A percentile compares a stretch with the other conserved stretches of the same genome.
These are phyloP conservation scores for Blomia tropicalis DNA, from an alignment of 2,888 invertebrate species.

Conservation along the genomic window DNA sequence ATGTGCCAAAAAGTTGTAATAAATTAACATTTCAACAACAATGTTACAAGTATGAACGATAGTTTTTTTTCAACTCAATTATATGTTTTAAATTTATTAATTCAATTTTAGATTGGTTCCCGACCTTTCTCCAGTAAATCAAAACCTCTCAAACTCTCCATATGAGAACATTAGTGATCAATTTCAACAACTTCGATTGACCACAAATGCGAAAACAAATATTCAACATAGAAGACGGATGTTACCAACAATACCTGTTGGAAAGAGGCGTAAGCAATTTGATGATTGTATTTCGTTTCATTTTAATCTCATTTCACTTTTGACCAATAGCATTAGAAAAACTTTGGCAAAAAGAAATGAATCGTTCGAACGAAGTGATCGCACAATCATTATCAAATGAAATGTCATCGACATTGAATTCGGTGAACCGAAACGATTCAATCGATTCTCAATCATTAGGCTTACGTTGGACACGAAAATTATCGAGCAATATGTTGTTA, in stretches of 20 bases:
- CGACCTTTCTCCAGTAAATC: background rate
- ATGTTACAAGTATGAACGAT: background rate
- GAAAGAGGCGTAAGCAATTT: constrained; percentile 34
- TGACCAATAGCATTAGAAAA: constrained; percentile 15
- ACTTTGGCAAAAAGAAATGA: constrained; percentile 34
- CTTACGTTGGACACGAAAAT: background rate
- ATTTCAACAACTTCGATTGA: background rate
- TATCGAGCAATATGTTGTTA: constrained; percentile 23
- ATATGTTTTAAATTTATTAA: background rate
- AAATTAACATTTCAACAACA: background rate
- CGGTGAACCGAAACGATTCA: too few relatives aligned
- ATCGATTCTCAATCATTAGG: constrained; percentile 16
- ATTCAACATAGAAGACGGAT: constrained; percentile 56
- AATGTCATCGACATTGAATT: background rate
- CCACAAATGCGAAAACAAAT: background rate
- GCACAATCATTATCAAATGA: constrained; percentile 15
- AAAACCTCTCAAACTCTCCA: background rate
- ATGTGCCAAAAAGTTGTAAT: background rate
- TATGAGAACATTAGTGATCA: background rate
- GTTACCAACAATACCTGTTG: constrained; percentile 74
- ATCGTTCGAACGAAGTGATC: background rate
- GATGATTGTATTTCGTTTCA: background rate
- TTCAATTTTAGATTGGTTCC: background rate
- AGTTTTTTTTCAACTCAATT: too few relatives aligned
- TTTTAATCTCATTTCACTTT: background rate